Evolutionary conservation across 1,140 invertebrate species (phyloP), one percentile per base, ranked within the genome.

Genomic region (Apis florea): DNA sequence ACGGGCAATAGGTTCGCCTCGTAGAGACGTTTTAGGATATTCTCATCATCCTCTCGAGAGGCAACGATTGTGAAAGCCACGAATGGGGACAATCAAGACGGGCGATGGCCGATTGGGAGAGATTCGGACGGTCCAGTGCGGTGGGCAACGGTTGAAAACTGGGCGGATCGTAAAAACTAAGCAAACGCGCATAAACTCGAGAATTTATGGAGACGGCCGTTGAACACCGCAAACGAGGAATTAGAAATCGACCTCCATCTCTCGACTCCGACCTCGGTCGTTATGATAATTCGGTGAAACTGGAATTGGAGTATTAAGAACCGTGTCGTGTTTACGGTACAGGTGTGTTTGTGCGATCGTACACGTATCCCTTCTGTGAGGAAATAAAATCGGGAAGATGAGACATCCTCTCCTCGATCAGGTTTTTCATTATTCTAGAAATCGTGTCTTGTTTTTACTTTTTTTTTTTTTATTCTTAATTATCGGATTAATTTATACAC

Each of bases 191-290:
- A 86, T 91, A 91, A 91, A 91, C 83, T 73, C 40, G 56, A 72
- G 71, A 89, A 90, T 90, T 90, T 90, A 90, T 90, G 85, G 83
- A 89, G 83, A 90, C 87, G 70, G 71, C 74, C 31, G 85, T 58
- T 24, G 78, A 74, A 69, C 68, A 71, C 79, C 83, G 64, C 83
- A 68, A 82, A 78, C 82, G 75, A 76, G 78, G 89, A 90, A 91
- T 91, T 91, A 90, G 89, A 91, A 90, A 91, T 91, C 89, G 89
- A 90, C 90, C 90, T 90, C 89, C 83, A 90, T 90, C 86, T 89
- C 77, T 63, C 82, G 53, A 17, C 68, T 64, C n/a, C 68, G 72
- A 51, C 68, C 58, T 75, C 81, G 83, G 81, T 81, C 80, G 81
- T 91, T 91, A 91, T 91, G 90, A 89, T 90, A 91, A 91, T 91